Evolutionary conservation across 2,888 invertebrate species (phyloP).

Genomic region (Nudaria mundana): DNA sequence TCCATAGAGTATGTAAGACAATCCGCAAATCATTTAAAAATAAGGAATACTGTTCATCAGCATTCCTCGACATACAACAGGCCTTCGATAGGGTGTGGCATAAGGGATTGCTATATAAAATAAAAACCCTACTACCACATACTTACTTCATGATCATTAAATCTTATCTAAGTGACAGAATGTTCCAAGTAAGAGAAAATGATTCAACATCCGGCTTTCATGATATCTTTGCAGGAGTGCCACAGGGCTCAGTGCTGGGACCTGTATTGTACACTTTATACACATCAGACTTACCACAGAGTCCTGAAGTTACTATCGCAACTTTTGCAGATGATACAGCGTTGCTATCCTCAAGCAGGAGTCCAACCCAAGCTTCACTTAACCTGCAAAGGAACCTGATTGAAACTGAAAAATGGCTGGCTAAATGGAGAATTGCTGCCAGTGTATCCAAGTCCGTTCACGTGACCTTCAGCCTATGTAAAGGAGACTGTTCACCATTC

Average conservation of each 20-base stretch:
- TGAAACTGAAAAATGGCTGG: background rate
- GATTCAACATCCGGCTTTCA: no score
- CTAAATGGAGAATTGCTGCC: background rate
- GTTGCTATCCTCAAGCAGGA: background rate
- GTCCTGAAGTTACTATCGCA: background rate
- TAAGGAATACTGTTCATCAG: no score
- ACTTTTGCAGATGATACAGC: slow-evolving; percentile 2
- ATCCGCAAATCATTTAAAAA: no score
- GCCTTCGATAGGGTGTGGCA: no score
- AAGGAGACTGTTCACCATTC: background rate
- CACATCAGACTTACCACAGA: background rate
- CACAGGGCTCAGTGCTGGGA: slow-evolving; percentile 1
- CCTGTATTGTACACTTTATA: background rate
- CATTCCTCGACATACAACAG: no score
- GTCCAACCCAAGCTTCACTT: background rate
- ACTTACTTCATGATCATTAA: no score
- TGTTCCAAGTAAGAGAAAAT: no score
- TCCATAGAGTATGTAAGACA: no score
- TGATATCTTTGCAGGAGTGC: no score
- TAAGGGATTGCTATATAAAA: no score
- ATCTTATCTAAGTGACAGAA: no score
- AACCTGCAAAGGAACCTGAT: background rate
- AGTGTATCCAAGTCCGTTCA: background rate
- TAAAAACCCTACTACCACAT: no score
- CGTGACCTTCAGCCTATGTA: background rate